Percentiles rank a stretch among this genome's conserved stretches.
Conservation (phyloP, 2,888 invertebrate species). For the Coelinius sp. region DNA sequence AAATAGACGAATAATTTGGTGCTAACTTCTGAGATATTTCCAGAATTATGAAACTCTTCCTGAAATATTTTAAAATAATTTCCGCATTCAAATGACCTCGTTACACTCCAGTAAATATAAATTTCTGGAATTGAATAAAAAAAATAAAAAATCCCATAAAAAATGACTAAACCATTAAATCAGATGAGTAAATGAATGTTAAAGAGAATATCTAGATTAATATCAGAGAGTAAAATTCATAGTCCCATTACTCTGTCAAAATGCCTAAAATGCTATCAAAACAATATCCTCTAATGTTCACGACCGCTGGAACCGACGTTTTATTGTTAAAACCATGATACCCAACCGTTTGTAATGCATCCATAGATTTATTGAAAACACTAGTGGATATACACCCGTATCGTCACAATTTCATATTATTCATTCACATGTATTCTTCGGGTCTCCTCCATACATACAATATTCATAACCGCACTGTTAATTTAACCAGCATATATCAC, state of each 20-base stretch:
- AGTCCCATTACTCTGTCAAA: too few species aligned
- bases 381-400: neutral
- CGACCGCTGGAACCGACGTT: neutral
- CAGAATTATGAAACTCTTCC: neutral
- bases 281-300: slow-evolving; percentile 10
- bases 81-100: slow-evolving; percentile 2
- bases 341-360: neutral
- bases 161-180: too few species aligned
- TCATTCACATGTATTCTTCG: neutral
- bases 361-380: slow-evolving; percentile 2
- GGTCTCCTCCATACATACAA: neutral
- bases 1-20: neutral
- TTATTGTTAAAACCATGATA: slow-evolving; percentile 13
- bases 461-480: slow-evolving; percentile 9
- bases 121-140: neutral
- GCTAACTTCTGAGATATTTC: neutral
- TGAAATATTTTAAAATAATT: slow-evolving; percentile 2
- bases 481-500: slow-evolving; percentile 13
- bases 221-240: too few species aligned
- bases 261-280: neutral
- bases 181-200: too few species aligned
- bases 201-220: too few species aligned
- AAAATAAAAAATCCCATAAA: too few species aligned
- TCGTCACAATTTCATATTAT: neutral
- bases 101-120: neutral